These are phyloP conservation scores for Euzophera pinguis DNA, from an alignment of 2,888 invertebrate species.

Conservation along the genomic window DNA sequence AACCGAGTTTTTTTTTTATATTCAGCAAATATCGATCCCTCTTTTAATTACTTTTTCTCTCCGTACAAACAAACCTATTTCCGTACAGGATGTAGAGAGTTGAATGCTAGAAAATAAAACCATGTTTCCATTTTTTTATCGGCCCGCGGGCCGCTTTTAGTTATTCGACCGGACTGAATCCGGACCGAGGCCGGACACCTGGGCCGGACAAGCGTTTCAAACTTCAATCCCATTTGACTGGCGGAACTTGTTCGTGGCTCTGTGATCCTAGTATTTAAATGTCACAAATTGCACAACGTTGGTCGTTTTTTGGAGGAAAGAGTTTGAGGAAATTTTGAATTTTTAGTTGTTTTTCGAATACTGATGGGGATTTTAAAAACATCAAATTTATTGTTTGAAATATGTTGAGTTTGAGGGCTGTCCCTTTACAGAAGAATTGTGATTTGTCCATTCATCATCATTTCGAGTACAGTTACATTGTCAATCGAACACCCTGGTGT, in stretches of 20 bases:
- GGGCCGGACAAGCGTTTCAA: constrained; percentile 8
- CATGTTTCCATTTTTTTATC: not conserved
- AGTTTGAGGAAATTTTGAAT: not conserved
- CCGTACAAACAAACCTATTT: not conserved
- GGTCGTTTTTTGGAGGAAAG: too few species aligned
- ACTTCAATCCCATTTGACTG: constrained; percentile 9
- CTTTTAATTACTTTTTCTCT: too few species aligned
- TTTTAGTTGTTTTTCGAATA: not conserved
- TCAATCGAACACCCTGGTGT: too few species aligned
- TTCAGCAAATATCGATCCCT: too few species aligned
- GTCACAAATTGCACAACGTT: not conserved
- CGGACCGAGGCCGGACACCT: constrained; percentile 10
- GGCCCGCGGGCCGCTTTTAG: not conserved
- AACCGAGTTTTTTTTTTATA: too few species aligned
- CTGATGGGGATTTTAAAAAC: too few species aligned
- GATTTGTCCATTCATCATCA: too few species aligned
- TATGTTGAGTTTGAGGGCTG: too few species aligned
- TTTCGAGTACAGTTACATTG: too few species aligned
- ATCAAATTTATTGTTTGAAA: too few species aligned
- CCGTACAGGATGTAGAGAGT: not conserved
- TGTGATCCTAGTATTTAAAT: constrained; percentile 12
- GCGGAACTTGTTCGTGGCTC: not conserved
- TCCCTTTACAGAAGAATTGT: too few species aligned
- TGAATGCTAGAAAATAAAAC: not conserved
- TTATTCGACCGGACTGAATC: not conserved